phyloP scores from a whole-genome alignment of 1,140 invertebrate genomes.

The Colletes gigas region DNA sequence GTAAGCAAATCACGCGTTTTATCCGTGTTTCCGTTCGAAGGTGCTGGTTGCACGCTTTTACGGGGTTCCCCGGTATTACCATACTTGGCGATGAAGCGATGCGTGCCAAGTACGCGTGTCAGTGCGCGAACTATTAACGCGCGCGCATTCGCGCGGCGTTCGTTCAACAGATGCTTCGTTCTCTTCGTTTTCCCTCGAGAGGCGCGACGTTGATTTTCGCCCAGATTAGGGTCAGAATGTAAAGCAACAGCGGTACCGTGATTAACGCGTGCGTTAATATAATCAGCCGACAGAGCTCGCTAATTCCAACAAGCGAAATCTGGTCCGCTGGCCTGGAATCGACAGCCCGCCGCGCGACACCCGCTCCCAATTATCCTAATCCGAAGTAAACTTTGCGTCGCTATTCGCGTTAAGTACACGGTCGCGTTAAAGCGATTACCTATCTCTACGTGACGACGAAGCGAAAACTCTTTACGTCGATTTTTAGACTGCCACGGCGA shows the following conservation, averaged over 20 bases:
- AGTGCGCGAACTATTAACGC: not conserved
- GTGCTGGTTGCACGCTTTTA: constrained; percentile 35
- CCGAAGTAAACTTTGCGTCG: constrained; percentile 50
- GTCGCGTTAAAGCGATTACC: constrained; percentile 26
- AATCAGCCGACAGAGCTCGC: constrained; percentile 59
- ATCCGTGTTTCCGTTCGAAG: constrained; percentile 56
- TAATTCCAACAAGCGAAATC: constrained; percentile 73
- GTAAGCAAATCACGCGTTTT: constrained; percentile 57
- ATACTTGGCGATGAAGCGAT: constrained; percentile 41
- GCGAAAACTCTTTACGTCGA: not conserved
- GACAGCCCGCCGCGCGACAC: constrained; percentile 57
- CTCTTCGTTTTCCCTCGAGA: not conserved
- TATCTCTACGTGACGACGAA: not conserved
- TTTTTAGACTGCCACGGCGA: no score
- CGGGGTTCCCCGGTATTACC: constrained; percentile 38
- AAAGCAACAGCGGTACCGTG: not conserved
- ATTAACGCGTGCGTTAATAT: constrained; percentile 54
- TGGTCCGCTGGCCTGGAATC: constrained; percentile 49
- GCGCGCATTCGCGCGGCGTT: not conserved
- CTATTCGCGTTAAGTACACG: constrained; percentile 33
- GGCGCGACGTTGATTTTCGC: not conserved
- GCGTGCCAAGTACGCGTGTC: constrained; percentile 30
- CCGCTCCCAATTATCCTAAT: constrained; percentile 61
- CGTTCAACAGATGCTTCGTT: not conserved
- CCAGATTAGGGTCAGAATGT: not conserved